Evolutionary conservation across 2,888 invertebrate genomes (phyloP), one percentile per base, ranked within the genome.

Genomic region (Ptychoptera contaminata): DNA sequence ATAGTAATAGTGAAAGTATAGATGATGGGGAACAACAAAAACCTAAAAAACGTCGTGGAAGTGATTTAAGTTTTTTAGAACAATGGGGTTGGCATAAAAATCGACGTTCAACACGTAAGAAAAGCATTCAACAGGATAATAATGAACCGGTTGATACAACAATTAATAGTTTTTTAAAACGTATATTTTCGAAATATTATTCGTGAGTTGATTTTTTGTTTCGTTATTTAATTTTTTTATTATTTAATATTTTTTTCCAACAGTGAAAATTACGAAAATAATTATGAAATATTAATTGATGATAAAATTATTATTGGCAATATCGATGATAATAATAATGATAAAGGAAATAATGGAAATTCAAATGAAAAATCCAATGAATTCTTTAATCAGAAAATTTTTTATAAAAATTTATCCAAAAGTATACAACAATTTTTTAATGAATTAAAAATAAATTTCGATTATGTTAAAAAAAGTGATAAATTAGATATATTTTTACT

Each of bases 1-100:
- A 23, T 45, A 53, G 58, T n/a, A 47, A 47, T 39, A 49, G 54
- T 34, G 53, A 56, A 42, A 49, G 48, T 35, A 46, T 50, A 16
- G 46, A 48, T 1, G 51, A 54, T 46, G 46, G 48, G 39, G 46
- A 44, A 31, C 49, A 50, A 46, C 42, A 42, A 42, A 62, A 65
- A 51, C 53, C 58, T 1, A 64, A 61, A 43, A 73, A 82, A 52
- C 67, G 83, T n/a, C 68, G 82, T 48, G 75, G 83, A 35, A 82
- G 81, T 61, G 77, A 80, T 30, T 64, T 83, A 11, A 77, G 77
- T 41, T 77, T 77, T 52, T 61, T 85, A 16, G 77, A 82, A 53
- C 79, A 80, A 52, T 82, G 84, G 82, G 80, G 81, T 42, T 84
- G 83, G 81, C 82, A 82, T 53, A 60, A 61, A 49, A 59, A 56